phyloP scores from a whole-genome alignment of 1,140 invertebrate genomes.

The Triops cancriformis region DNA sequence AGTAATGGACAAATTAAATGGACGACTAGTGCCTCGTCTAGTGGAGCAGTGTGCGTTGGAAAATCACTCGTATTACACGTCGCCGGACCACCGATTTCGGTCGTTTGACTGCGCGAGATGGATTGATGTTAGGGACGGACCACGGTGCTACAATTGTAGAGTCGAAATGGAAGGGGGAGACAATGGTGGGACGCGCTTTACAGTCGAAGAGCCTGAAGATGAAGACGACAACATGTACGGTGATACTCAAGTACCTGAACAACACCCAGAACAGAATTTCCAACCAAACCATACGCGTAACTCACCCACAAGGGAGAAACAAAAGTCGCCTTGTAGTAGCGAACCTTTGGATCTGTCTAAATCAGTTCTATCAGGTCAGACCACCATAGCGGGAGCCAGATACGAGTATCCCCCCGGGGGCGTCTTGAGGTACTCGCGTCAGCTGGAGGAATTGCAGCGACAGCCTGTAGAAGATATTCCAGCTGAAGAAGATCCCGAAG shows the following conservation, averaged over 20 bases:
- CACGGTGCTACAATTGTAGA: background rate
- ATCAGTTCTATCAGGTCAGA: background rate
- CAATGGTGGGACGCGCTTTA: background rate
- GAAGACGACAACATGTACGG: background rate
- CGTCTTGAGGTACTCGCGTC: background rate
- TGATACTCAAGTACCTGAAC: slow-evolving; percentile 5
- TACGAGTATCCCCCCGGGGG: background rate
- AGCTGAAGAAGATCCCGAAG: background rate
- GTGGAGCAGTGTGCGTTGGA: slow-evolving; percentile 4
- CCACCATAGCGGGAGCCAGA: background rate
- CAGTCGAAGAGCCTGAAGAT: background rate
- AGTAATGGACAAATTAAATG: background rate
- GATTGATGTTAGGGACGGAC: background rate
- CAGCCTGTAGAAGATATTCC: background rate
- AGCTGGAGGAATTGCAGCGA: background rate
- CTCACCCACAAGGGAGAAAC: background rate
- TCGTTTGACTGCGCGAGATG: slow-evolving; percentile 19
- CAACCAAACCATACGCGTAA: background rate
- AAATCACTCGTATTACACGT: slow-evolving; percentile 2
- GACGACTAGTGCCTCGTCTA: background rate
- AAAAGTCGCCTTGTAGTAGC: background rate
- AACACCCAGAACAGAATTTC: background rate
- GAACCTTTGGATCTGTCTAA: background rate
- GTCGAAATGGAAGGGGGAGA: background rate
- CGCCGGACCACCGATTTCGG: slow-evolving; percentile 23